phyloP scores from a whole-genome alignment of 2,113 vertebrate species.

The Oryzias melastigma region DNA sequence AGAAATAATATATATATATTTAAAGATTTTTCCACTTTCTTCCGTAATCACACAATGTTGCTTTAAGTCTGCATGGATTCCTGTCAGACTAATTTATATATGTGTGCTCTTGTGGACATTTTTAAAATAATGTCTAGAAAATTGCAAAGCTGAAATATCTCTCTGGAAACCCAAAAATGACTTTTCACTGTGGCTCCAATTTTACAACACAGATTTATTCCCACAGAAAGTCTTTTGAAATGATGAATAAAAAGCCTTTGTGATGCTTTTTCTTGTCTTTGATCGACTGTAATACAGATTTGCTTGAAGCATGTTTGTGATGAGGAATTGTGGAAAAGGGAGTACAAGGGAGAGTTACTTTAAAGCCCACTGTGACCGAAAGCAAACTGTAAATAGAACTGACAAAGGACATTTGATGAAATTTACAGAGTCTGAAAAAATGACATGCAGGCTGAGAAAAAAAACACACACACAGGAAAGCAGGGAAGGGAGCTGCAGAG shows the following conservation, averaged over 20 bases:
- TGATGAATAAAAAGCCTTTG: no score
- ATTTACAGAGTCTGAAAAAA: constrained; percentile 60
- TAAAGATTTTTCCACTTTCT: no score
- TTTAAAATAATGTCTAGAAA: not conserved
- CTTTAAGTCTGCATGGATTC: not conserved
- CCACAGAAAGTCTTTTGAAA: no score
- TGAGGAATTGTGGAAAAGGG: not conserved
- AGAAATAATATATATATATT: no score
- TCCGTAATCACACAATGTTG: no score
- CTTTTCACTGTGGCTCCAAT: no score
- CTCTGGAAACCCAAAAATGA: no score
- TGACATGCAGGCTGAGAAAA: constrained; percentile 48
- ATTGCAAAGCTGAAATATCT: not conserved
- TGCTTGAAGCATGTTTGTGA: no score
- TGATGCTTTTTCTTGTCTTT: no score
- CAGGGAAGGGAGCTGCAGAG: constrained; percentile 19
- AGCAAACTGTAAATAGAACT: constrained; percentile 21
- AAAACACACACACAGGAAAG: constrained; percentile 46
- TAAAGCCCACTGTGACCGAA: constrained; percentile 10
- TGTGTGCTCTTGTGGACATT: not conserved
- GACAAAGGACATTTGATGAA: constrained; percentile 42
- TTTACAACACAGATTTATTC: no score
- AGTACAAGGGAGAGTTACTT: not conserved
- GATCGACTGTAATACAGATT: no score
- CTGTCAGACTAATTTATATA: not conserved